Conservation (phyloP, 1,140 invertebrate species). For the Lasioglossum baleicum region DNA sequence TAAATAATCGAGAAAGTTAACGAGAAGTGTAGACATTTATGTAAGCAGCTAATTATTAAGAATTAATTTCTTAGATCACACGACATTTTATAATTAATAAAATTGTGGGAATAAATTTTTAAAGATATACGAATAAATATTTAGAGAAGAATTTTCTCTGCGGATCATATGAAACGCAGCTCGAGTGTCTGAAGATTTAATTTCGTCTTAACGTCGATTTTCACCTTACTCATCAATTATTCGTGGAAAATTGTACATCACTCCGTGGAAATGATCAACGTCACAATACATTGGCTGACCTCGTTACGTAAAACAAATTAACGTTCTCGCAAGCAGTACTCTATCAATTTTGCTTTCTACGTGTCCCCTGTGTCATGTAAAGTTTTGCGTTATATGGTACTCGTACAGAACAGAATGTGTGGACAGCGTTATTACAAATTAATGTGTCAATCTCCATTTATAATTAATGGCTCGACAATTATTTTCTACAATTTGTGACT, state of each 20-base stretch:
- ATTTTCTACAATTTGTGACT: too few species aligned
- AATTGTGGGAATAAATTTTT: too few species aligned
- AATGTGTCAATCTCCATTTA: not conserved
- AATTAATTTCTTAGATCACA: too few species aligned
- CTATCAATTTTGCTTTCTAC: slow-evolving; percentile 44
- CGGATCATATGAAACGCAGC: too few species aligned
- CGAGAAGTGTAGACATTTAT: too few species aligned
- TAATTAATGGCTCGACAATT: not conserved
- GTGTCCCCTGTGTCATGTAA: not conserved
- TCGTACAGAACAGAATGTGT: slow-evolving; percentile 5
- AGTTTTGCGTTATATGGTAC: not conserved
- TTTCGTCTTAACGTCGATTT: not conserved
- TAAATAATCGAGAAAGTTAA: too few species aligned
- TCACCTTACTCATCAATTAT: not conserved
- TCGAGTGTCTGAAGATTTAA: not conserved
- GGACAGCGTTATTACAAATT: slow-evolving; percentile 8
- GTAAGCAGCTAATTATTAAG: too few species aligned
- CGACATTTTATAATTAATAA: too few species aligned
- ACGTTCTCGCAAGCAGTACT: slow-evolving; percentile 8
- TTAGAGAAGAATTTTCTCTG: too few species aligned
- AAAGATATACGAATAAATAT: too few species aligned
- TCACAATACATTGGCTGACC: slow-evolving; percentile 9
- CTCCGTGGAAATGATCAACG: slow-evolving; percentile 23
- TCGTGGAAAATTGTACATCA: not conserved
- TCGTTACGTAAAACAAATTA: slow-evolving; percentile 40